Evolutionary conservation across 2,113 vertebrate species (phyloP).

Genomic region (Paratilapia polleni): DNA sequence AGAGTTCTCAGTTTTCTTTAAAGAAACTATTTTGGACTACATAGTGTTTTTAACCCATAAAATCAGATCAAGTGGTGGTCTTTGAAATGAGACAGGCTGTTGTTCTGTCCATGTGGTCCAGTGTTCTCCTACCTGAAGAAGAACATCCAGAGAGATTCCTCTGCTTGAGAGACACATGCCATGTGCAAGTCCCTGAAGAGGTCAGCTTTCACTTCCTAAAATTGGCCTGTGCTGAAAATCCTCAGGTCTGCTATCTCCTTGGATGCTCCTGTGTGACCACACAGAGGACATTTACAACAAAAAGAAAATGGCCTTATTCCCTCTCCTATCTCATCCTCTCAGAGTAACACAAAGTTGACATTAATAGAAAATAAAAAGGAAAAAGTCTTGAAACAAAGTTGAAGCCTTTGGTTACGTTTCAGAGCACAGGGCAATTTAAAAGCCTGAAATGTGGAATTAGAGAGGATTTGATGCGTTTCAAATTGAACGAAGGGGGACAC

Average conservation of each 20-base stretch:
- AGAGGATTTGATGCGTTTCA: conserved; percentile 83
- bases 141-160: conserved; percentile 41
- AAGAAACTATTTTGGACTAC: not conserved
- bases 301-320: conserved; percentile 67
- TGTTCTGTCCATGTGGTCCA: conserved; percentile 36
- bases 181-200: conserved; percentile 65
- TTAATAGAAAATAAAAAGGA: conserved; percentile 77
- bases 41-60: not conserved
- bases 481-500: conserved; percentile 76
- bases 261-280: conserved; percentile 43
- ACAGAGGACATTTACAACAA: conserved; percentile 71
- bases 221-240: conserved; percentile 65
- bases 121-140: conserved; percentile 44
- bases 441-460: conserved; percentile 80
- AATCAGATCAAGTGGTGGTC: conserved; percentile 18
- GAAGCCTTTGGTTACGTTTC: conserved; percentile 77
- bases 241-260: conserved; percentile 42
- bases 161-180: conserved; percentile 69
- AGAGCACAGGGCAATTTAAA: conserved; percentile 83
- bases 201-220: conserved; percentile 68
- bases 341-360: conserved; percentile 77
- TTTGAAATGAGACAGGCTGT: conserved; percentile 20
- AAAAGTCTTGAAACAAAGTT: conserved; percentile 79
- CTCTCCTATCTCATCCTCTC: conserved; percentile 60
- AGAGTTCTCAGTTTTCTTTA: not conserved